A percentile compares a stretch with the other conserved stretches of the same genome.
phyloP scores from a whole-genome alignment of 2,113 vertebrate genomes.

The Eptatretus burgeri region DNA sequence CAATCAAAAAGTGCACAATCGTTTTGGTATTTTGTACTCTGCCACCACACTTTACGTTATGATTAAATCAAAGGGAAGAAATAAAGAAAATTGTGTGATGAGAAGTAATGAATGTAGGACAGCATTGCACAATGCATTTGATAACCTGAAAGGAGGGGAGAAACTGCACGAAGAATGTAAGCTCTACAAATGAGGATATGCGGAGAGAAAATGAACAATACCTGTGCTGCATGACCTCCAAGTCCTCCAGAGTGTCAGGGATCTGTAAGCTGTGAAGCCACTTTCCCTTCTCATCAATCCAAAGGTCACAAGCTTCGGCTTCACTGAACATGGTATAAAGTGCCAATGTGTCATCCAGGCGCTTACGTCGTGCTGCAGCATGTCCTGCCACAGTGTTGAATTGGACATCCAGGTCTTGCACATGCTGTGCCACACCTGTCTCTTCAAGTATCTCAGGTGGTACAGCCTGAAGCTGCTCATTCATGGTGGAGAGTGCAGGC shows the following conservation, averaged over 20 bases:
- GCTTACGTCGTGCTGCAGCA: constrained; percentile 25
- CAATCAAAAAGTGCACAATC: no score
- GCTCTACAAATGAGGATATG: no score
- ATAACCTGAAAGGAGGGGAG: no score
- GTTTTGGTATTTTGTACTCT: no score
- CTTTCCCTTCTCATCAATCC: constrained; percentile 71
- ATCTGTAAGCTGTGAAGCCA: constrained; percentile 54
- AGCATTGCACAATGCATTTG: no score
- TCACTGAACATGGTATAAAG: constrained; percentile 68
- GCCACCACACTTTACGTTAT: no score
- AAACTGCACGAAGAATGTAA: no score
- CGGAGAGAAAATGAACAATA: constrained; percentile 10
- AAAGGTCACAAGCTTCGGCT: constrained; percentile 52
- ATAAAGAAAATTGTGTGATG: no score
- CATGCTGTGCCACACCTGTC: constrained; percentile 22
- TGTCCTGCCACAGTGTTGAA: constrained; percentile 33
- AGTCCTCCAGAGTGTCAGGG: constrained; percentile 54
- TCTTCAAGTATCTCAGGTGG: constrained; percentile 15
- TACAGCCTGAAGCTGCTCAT: constrained; percentile 28
- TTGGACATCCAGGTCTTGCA: constrained; percentile 34
- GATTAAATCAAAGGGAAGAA: no score
- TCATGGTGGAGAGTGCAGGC: constrained; percentile 33
- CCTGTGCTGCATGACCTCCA: constrained; percentile 81
- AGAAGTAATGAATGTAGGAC: no score
- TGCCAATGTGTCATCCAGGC: constrained; percentile 39